A percentile compares a stretch with the other conserved stretches of the same genome.
Conservation (phyloP, 1,140 invertebrate species). For the Geopemphigus sp. region DNA sequence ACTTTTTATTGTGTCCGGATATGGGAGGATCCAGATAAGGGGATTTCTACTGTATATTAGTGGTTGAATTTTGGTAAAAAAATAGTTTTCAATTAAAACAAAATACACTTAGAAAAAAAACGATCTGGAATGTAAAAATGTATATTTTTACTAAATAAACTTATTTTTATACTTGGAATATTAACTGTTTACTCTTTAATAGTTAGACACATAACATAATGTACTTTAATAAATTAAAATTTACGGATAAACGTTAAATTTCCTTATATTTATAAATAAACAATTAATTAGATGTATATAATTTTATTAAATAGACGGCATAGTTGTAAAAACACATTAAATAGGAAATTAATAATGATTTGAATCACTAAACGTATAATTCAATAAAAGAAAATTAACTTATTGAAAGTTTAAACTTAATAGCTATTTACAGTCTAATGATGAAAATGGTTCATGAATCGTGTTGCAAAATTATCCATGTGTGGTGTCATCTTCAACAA, state of each 20-base stretch:
- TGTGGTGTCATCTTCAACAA: slow-evolving; percentile 96
- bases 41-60: too few species aligned
- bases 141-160: too few species aligned
- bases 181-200: too few species aligned
- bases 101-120: too few species aligned
- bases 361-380: neutral
- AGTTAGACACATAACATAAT: neutral
- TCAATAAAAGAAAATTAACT: neutral
- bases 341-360: neutral
- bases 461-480: slow-evolving; percentile 64
- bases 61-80: too few species aligned
- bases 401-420: slow-evolving; percentile 15
- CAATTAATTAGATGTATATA: neutral
- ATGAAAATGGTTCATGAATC: too few species aligned
- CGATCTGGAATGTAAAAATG: too few species aligned
- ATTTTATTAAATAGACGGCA: neutral
- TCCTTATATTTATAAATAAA: too few species aligned
- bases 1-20: too few species aligned
- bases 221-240: neutral
- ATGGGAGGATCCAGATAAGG: too few species aligned
- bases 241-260: neutral
- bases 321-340: neutral
- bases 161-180: too few species aligned
- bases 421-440: slow-evolving; percentile 17
- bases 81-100: too few species aligned